Evolutionary conservation across 2,113 vertebrate species (phyloP), one percentile per base, ranked within the genome.

Genomic region (Hemichromis elongatus): DNA sequence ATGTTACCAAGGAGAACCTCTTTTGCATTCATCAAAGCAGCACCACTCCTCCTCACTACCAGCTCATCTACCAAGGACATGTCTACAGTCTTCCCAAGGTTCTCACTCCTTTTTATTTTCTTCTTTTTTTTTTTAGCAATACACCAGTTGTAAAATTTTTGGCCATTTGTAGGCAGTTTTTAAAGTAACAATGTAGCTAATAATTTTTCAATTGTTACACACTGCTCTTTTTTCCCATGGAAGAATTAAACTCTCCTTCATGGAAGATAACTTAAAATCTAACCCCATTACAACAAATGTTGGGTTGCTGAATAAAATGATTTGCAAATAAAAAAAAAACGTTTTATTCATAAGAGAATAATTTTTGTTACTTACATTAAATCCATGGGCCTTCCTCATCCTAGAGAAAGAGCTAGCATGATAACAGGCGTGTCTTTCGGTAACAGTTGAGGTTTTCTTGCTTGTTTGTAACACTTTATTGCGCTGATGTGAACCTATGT

Each of bases 21-120:
- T 98, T 99, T 84, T 99, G 98, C 95, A 94, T 99, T 93, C 97
- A 99, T 92, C 99, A 99, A 84, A 99, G 97, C 93, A 97, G 96
- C 94, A 94, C 96, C 89, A 97, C 96, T 54, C 98, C 99, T 0
- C 98, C 99, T 24, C 98, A 99, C 91, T 99, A 98, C 61, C 98
- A 99, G 92, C 97, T 99, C 3, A 96, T 99, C 90, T 98, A 99
- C 66, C 97, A 99, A 86, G 95, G 97, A 28, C 96, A 99, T 3
- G 93, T 98, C 77, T 97, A 98, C 95, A 99, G 95, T 90, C 96
- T 99, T 11, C 98, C 98, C 63, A 98, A 99, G 98, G 98, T 99
- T 61, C 4, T 50, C 12, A 47, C 53, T 28, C 45, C 59, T 37
- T 9, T 47, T 63, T 63, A 0, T 6, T 33, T 42, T 28, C 16